Conservation (phyloP, 2,113 vertebrate species). For the Drymodes brunneopygia region DNA sequence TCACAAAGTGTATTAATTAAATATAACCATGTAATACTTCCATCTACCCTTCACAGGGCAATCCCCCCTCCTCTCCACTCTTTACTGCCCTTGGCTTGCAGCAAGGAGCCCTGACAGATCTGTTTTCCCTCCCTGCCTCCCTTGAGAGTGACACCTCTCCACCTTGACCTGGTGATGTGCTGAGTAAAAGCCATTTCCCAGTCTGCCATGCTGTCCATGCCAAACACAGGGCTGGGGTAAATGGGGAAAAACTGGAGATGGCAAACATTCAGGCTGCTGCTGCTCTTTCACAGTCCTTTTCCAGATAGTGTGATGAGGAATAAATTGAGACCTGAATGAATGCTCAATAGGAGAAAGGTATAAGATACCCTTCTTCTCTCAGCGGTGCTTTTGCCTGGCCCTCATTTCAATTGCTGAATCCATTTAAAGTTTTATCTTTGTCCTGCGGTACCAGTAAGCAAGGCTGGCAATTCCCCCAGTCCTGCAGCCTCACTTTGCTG, state of each 20-base stretch:
- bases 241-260: rapidly evolving
- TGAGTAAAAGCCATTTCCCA: neutral
- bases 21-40: neutral
- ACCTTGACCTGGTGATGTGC: rapidly evolving
- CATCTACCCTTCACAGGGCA: neutral
- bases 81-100: neutral
- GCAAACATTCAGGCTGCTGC: neutral
- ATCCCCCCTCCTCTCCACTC: neutral
- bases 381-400: neutral
- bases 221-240: rapidly evolving
- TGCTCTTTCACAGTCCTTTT: neutral
- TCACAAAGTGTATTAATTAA: neutral
- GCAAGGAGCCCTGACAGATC: neutral
- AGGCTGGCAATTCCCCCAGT: conserved; percentile 13
- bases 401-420: neutral
- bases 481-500: neutral
- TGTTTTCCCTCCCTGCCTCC: neutral
- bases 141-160: neutral
- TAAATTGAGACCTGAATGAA: neutral
- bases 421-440: conserved; percentile 39
- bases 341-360: neutral
- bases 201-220: neutral
- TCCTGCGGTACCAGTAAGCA: neutral
- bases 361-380: neutral
- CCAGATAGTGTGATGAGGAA: neutral